Conservation (phyloP, 2,113 vertebrate genomes). For the Zeus faber region DNA sequence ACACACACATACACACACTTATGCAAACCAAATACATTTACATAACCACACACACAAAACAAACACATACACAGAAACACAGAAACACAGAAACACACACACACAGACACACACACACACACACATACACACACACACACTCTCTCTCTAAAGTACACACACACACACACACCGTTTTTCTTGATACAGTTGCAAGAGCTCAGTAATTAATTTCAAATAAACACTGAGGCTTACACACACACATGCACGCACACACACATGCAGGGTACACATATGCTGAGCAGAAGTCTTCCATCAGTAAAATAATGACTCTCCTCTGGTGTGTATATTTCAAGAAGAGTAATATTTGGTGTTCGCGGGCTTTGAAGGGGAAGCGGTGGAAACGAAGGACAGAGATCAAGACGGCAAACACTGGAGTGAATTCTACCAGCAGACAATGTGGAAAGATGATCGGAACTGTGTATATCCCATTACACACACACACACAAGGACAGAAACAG, state of each 20-base stretch:
- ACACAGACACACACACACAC: neutral
- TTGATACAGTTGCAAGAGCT: conserved; percentile 38
- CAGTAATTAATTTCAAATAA: conserved; percentile 58
- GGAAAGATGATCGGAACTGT: conserved; percentile 60
- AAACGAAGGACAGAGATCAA: neutral
- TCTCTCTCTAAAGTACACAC: too few species aligned
- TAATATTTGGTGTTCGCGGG: conserved; percentile 43
- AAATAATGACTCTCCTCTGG: conserved; percentile 56
- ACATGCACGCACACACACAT: conserved; percentile 36
- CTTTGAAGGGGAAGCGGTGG: neutral
- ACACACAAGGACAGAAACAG: conserved; percentile 14
- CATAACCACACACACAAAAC: neutral
- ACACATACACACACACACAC: neutral
- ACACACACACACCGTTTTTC: conserved; percentile 8
- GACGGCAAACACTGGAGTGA: conserved; percentile 56
- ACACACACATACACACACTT: too few species aligned
- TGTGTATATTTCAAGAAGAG: conserved; percentile 39
- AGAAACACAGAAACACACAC: neutral
- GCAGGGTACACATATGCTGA: conserved; percentile 4
- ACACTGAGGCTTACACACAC: conserved; percentile 27
- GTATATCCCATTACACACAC: conserved; percentile 51
- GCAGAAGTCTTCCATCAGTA: conserved; percentile 43
- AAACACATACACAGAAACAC: neutral
- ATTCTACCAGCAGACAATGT: conserved; percentile 57
- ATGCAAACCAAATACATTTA: too few species aligned